Percentiles rank a stretch among this genome's conserved stretches.
Conservation (phyloP, 2,113 vertebrate genomes). For the Corythaixoides concolor region DNA sequence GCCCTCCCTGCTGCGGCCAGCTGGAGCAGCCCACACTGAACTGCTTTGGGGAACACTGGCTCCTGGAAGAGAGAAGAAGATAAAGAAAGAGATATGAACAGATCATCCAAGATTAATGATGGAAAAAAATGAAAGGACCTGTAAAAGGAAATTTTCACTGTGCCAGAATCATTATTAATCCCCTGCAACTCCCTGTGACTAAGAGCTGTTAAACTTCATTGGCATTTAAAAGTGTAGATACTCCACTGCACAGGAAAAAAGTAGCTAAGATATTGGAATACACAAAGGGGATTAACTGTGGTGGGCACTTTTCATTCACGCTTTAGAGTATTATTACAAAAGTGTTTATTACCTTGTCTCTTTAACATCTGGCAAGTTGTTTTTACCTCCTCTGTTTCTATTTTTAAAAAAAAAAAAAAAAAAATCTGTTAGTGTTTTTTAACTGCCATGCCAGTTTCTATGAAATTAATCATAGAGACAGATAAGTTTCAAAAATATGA, state of each 20-base stretch:
- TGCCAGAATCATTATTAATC: conserved; percentile 44
- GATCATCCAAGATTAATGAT: not conserved
- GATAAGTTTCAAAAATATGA: not conserved
- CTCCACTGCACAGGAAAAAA: not conserved
- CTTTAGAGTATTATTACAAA: not conserved
- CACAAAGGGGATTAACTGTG: not conserved
- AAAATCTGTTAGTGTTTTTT: not conserved
- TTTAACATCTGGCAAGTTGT: not conserved
- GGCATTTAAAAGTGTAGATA: conserved; percentile 11
- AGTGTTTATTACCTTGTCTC: not conserved
- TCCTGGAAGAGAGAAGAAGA: conserved; percentile 24
- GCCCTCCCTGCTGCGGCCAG: not conserved
- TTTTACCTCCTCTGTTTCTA: not conserved
- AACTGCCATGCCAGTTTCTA: not conserved
- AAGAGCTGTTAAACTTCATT: conserved; percentile 25
- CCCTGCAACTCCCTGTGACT: conserved; percentile 44
- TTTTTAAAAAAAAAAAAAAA: no score
- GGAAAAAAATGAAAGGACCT: conserved; percentile 17
- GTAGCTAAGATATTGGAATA: not conserved
- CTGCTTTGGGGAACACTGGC: not conserved
- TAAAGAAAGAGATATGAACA: not conserved
- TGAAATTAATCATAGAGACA: not conserved
- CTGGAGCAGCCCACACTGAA: not conserved
- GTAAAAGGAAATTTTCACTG: not conserved
- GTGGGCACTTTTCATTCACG: not conserved